Evolutionary conservation across 1,140 invertebrate species (phyloP).

Genomic region (Drosophila sp.): DNA sequence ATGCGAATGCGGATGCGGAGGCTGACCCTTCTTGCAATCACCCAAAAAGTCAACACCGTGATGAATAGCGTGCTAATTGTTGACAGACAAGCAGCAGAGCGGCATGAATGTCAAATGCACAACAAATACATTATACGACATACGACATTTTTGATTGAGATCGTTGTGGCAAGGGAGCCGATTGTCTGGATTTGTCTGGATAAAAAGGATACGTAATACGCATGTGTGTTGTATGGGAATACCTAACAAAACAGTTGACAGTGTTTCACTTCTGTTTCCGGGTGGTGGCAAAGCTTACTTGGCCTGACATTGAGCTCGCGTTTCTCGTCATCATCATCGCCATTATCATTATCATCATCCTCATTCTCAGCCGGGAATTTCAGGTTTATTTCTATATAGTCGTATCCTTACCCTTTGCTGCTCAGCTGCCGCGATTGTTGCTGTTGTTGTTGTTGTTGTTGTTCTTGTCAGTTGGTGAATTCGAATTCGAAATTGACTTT

Average conservation of each 20-base stretch:
- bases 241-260: conserved; percentile 53
- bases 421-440: conserved; percentile 33
- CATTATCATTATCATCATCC: conserved; percentile 33
- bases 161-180: conserved; percentile 44
- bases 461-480: conserved; percentile 26
- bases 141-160: conserved; percentile 72
- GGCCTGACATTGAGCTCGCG: conserved; percentile 74
- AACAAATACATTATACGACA: conserved; percentile 54
- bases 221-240: conserved; percentile 4
- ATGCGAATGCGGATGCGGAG: conserved; percentile 28
- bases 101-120: conserved; percentile 74
- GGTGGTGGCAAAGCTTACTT: conserved; percentile 40
- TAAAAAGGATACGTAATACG: conserved; percentile 15
- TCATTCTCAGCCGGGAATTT: conserved; percentile 38
- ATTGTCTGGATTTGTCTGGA: conserved; percentile 5
- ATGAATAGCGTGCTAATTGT: conserved; percentile 85
- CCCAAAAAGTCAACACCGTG: conserved; percentile 62
- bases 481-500: conserved; percentile 68
- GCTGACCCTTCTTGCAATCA: conserved; percentile 38
- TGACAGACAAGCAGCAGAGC: conserved; percentile 77
- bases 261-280: conserved; percentile 19
- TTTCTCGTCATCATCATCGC: conserved; percentile 65
- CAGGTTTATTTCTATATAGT: conserved; percentile 53
- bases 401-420: conserved; percentile 46
- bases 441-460: conserved; percentile 8